Evolutionary conservation across 2,888 invertebrate species (phyloP).

Genomic region (Leptinotarsa haldemani): DNA sequence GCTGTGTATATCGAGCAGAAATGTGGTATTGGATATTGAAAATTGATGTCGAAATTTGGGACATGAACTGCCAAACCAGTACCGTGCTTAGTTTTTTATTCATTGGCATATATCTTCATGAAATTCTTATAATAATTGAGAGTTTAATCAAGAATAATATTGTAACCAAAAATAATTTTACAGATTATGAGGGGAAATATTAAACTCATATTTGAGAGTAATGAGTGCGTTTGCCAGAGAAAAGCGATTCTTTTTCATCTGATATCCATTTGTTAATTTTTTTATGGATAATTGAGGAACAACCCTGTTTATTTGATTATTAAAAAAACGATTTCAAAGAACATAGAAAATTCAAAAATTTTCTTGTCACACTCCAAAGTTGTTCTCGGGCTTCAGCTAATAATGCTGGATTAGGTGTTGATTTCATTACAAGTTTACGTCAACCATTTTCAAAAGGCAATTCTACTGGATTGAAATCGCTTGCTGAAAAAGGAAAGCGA

Average conservation of each 20-base stretch:
- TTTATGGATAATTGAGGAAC: not conserved
- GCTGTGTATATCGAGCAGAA: not conserved
- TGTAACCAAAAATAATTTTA: not conserved
- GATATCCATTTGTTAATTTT: not conserved
- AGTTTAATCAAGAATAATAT: not conserved
- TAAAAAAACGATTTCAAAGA: not conserved
- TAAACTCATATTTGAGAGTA: not conserved
- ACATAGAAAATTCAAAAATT: not conserved
- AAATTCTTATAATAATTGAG: not conserved
- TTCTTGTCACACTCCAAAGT: not conserved
- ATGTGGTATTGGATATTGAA: not conserved
- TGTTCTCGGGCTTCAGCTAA: not conserved
- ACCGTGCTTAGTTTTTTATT: not conserved
- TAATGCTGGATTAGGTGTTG: not conserved
- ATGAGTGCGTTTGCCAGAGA: not conserved
- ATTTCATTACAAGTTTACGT: not conserved
- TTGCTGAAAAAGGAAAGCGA: too few relatives aligned
- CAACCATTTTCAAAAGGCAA: too few relatives aligned
- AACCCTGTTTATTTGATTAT: not conserved
- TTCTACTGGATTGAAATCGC: too few relatives aligned
- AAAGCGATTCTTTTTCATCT: not conserved
- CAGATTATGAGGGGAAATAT: not conserved
- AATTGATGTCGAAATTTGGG: not conserved
- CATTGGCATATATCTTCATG: not conserved
- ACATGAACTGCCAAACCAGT: not conserved